Evolutionary conservation across 2,797 vertebrate species (phyloP).

Genomic region (Poeciliopsis turneri): DNA sequence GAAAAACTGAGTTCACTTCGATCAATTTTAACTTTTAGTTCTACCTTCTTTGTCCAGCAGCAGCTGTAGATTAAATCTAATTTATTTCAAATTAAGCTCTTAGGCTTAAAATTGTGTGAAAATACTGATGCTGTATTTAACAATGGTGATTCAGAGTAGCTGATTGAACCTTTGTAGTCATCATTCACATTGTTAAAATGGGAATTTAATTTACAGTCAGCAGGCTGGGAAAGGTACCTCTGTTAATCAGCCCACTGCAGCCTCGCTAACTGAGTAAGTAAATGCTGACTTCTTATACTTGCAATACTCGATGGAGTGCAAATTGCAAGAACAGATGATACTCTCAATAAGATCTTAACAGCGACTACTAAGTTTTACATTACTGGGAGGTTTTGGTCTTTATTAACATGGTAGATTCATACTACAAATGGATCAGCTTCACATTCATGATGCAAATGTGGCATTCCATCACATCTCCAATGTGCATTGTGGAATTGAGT

Average conservation of each 20-base stretch:
- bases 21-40: conserved; percentile 45
- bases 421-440: neutral
- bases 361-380: neutral
- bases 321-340: neutral
- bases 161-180: conserved; percentile 32
- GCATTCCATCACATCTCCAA: neutral
- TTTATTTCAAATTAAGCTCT: conserved; percentile 20
- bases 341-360: neutral
- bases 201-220: conserved; percentile 18
- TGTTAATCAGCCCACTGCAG: neutral
- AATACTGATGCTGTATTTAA: conserved; percentile 46
- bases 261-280: neutral
- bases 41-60: conserved; percentile 41
- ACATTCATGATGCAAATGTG: neutral
- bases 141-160: conserved; percentile 17
- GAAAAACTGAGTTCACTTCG: conserved; percentile 40
- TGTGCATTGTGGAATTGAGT: neutral
- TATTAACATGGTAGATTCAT: neutral
- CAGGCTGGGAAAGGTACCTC: neutral
- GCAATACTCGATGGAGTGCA: neutral
- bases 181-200: conserved; percentile 28
- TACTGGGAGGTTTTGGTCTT: neutral
- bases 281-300: neutral
- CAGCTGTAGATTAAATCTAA: conserved; percentile 32
- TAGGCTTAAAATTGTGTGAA: conserved; percentile 37